Base-by-base conservation (phyloP, 64 coral and sea anemone genomes). In the Cladopsammia gracilis region DNA sequence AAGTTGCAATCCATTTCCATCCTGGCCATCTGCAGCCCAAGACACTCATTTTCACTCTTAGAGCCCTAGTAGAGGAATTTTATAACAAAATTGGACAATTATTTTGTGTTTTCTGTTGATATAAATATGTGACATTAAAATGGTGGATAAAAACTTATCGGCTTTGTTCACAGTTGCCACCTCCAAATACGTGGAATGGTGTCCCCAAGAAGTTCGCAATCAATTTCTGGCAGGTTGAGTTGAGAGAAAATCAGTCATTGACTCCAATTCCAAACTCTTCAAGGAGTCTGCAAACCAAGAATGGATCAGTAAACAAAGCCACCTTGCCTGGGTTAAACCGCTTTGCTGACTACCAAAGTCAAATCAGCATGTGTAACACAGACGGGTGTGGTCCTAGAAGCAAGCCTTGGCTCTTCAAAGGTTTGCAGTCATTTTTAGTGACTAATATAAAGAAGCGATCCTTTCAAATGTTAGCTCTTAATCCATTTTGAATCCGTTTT, bases 371-470 rank as follows among this genome's bases (percentile, higher is more conserved):
- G 80, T 84, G 80, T 26, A 84, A 42, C 11, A 22, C 80, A 0
- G 14, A 67, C 49, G 80, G 80, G 20, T 84, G 80, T 84, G 80
- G 80, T 47, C 80, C 80, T 3, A 68, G 43, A 9, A 84, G 80
- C 46, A n/a, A 10, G 13, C 80, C 80, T 84, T 84, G 13, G 61
- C 8, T 20, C 24, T 50, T 67, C 7, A 46, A 18, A 84, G 80
- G 80, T 68, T 19, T 46, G 78, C 59, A 7, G 25, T 44, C 26
- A 34, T 34, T 34, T 34, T 34, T 34, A 34, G 34, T 34, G 34
- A 34, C 34, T 34, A 34, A 34, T 34, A 34, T 34, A 34, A 34
- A 34, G 34, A 34, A 34, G 34, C 34, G 34, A 34, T 34, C 34
- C 2, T 34, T 34, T 34, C 2, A 34, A 34, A 34, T 34, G 34